Evolutionary conservation across 2,797 vertebrate genomes (phyloP).

Genomic region (Girardinus metallicus): DNA sequence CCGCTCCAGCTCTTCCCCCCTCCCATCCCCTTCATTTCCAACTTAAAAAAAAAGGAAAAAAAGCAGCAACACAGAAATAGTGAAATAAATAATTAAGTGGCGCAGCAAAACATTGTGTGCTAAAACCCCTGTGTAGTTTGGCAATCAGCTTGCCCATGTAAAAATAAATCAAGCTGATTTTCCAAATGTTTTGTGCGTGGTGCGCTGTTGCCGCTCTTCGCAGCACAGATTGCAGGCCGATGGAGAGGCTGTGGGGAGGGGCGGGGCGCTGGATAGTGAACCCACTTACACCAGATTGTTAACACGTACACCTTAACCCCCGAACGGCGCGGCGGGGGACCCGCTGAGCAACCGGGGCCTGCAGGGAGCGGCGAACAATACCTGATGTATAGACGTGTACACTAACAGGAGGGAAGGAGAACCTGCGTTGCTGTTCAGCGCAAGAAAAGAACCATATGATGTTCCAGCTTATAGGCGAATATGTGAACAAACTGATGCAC

Average conservation of each 20-base stretch:
- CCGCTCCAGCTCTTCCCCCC: constrained; percentile 36
- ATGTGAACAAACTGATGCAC: constrained; percentile 13
- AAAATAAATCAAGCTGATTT: constrained; percentile 91
- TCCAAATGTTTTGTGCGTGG: constrained; percentile 86
- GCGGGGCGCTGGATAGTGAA: constrained; percentile 79
- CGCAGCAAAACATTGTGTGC: constrained; percentile 83
- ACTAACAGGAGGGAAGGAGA: constrained; percentile 8
- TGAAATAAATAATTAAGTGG: constrained; percentile 79
- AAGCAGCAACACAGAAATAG: constrained; percentile 67
- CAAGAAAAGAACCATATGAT: constrained; percentile 33
- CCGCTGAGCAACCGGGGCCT: constrained; percentile 45
- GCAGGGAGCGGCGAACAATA: constrained; percentile 45
- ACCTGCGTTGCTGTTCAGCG: neutral
- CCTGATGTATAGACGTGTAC: constrained; percentile 34
- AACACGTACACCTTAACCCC: constrained; percentile 85
- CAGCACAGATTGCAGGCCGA: constrained; percentile 86
- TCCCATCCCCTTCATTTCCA: constrained; percentile 52
- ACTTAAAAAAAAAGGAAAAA: constrained; percentile 51
- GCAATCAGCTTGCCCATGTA: constrained; percentile 81
- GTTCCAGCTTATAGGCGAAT: neutral
- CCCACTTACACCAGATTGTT: constrained; percentile 84
- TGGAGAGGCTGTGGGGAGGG: constrained; percentile 82
- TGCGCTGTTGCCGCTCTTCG: constrained; percentile 83
- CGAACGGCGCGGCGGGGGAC: constrained; percentile 63
- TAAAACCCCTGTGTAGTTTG: constrained; percentile 88